Evolutionary conservation across 2,113 vertebrate species (phyloP).

Genomic region (Hoplias malabaricus): DNA sequence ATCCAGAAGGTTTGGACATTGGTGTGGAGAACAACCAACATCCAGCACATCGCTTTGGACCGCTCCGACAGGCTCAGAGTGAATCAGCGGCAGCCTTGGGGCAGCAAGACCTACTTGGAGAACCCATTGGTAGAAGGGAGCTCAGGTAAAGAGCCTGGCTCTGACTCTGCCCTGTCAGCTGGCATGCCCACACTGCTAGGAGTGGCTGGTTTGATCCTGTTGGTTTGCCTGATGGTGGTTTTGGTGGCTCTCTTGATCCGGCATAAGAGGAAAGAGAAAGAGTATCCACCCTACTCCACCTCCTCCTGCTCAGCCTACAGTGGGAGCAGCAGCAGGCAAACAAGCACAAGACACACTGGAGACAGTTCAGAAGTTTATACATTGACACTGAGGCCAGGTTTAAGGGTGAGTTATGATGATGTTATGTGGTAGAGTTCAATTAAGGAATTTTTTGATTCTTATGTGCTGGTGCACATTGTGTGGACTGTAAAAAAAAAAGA

Average conservation of each 20-base stretch:
- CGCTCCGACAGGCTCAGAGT: slow-evolving; percentile 61
- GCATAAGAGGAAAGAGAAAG: slow-evolving; percentile 63
- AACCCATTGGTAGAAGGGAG: slow-evolving; percentile 65
- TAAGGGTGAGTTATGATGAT: no score
- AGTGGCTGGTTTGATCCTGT: slow-evolving; percentile 66
- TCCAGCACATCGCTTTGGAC: slow-evolving; percentile 76
- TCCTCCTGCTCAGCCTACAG: slow-evolving; percentile 74
- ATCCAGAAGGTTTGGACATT: slow-evolving; percentile 77
- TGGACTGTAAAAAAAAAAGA: neutral
- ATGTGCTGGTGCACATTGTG: neutral
- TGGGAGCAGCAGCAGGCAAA: slow-evolving; percentile 58
- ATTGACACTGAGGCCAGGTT: neutral
- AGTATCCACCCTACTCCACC: slow-evolving; percentile 64
- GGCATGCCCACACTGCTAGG: slow-evolving; percentile 66
- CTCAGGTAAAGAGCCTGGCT: slow-evolving; percentile 54
- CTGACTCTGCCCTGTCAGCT: slow-evolving; percentile 42
- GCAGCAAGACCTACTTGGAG: slow-evolving; percentile 46
- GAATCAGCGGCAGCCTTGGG: slow-evolving; percentile 66
- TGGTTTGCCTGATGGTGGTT: slow-evolving; percentile 61
- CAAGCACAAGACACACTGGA: slow-evolving; percentile 48
- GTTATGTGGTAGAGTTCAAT: no score
- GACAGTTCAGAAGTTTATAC: slow-evolving; percentile 76
- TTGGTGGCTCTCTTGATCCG: slow-evolving; percentile 67
- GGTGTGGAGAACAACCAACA: slow-evolving; percentile 82
- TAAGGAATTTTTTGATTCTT: neutral